These are phyloP conservation scores for Trinectes maculatus DNA, from an alignment of 2,113 vertebrate species.

Conservation along the genomic window DNA sequence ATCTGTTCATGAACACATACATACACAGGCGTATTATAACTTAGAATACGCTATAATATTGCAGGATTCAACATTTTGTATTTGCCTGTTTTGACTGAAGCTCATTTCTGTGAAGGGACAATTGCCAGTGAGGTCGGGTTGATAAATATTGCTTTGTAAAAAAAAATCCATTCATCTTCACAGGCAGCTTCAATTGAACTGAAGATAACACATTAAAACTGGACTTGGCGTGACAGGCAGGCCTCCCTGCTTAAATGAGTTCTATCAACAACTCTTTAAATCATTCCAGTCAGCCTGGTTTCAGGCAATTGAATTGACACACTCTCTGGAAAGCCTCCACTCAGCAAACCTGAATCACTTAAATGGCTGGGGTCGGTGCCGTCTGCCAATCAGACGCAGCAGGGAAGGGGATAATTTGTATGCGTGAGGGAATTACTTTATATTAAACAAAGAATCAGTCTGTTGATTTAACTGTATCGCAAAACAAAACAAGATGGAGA, in stretches of 20 bases:
- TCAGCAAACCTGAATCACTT: slow-evolving; percentile 61
- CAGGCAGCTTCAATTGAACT: slow-evolving; percentile 51
- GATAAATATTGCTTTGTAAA: slow-evolving; percentile 31
- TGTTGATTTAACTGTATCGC: slow-evolving; percentile 23
- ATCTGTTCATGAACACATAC: not conserved
- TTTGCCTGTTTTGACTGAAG: not conserved
- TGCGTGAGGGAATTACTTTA: slow-evolving; percentile 12
- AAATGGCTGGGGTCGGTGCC: slow-evolving; percentile 15
- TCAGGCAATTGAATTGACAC: slow-evolving; percentile 51
- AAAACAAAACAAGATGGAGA: slow-evolving; percentile 7
- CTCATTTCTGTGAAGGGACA: slow-evolving; percentile 10
- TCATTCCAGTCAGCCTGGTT: slow-evolving; percentile 47
- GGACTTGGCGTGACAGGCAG: slow-evolving; percentile 42
- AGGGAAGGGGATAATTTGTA: slow-evolving; percentile 22
- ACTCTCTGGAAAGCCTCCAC: slow-evolving; percentile 40
- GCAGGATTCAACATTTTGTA: not conserved
- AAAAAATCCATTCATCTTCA: slow-evolving; percentile 46
- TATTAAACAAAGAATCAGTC: slow-evolving; percentile 23
- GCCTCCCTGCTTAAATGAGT: slow-evolving; percentile 49
- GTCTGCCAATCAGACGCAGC: slow-evolving; percentile 41
- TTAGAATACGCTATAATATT: not conserved
- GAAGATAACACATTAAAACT: slow-evolving; percentile 52
- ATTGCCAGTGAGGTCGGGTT: slow-evolving; percentile 6
- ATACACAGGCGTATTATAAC: not conserved
- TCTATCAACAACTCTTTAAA: slow-evolving; percentile 62